Evolutionary conservation across 2,797 vertebrate genomes (phyloP).

Genomic region (Spinus pinus): DNA sequence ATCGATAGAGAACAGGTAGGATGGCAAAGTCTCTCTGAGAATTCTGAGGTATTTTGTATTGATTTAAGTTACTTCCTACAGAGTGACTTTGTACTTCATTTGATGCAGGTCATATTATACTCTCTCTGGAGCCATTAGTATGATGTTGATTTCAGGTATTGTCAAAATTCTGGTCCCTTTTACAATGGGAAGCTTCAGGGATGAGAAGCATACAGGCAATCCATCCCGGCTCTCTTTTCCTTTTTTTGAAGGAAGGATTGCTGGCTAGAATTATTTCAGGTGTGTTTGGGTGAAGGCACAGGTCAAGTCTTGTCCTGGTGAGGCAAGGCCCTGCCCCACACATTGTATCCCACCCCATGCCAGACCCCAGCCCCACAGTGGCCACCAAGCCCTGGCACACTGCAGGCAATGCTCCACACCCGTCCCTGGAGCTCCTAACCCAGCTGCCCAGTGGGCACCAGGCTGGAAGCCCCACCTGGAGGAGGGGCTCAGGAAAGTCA

Average conservation of each 20-base stretch:
- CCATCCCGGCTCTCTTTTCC: neutral
- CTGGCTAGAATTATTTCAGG: too few species aligned
- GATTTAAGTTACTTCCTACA: neutral
- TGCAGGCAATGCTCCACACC: neutral
- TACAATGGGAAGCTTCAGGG: neutral
- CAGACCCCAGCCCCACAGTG: neutral
- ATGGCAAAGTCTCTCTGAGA: neutral
- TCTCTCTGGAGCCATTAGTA: neutral
- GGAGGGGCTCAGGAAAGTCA: neutral
- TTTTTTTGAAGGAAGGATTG: neutral
- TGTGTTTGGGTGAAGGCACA: neutral
- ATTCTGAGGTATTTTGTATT: neutral
- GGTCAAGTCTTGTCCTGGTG: accelerated
- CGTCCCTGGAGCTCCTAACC: neutral
- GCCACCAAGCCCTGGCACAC: neutral
- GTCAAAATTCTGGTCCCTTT: neutral
- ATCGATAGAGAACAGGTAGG: neutral
- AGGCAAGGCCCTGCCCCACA: too few species aligned
- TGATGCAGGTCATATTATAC: neutral
- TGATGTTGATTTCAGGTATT: neutral
- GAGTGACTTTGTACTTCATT: neutral
- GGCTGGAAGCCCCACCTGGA: neutral
- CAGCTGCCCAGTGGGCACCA: neutral
- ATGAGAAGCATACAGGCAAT: neutral
- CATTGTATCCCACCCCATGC: neutral